These are phyloP conservation scores for Zosterops lateralis DNA, from an alignment of 2,113 vertebrate species.

Conservation along the genomic window DNA sequence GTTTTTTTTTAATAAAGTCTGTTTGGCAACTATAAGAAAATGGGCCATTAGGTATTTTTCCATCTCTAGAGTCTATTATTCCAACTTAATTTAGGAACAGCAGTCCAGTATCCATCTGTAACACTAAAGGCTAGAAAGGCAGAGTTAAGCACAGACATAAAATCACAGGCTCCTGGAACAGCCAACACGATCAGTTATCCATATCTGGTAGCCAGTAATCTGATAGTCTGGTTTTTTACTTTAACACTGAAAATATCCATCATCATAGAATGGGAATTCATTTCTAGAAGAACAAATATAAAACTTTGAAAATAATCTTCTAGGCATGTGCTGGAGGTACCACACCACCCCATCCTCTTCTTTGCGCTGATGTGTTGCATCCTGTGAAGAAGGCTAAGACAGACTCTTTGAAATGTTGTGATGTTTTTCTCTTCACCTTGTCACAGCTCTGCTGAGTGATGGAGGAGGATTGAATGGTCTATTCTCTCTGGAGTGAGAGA, in stretches of 20 bases:
- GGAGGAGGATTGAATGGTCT: slow-evolving; percentile 57
- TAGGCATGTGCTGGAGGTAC: slow-evolving; percentile 38
- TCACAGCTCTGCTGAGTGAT: slow-evolving; percentile 71
- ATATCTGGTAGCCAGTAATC: slow-evolving; percentile 49
- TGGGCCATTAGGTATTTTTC: slow-evolving; percentile 8
- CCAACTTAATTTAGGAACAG: not conserved
- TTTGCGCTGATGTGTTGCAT: slow-evolving; percentile 57
- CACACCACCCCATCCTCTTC: slow-evolving; percentile 34
- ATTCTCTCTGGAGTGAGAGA: slow-evolving; percentile 65
- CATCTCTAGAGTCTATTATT: not conserved
- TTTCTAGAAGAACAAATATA: slow-evolving; percentile 59
- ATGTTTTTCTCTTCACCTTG: slow-evolving; percentile 70
- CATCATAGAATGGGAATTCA: slow-evolving; percentile 58
- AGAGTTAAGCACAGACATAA: not conserved
- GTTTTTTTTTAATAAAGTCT: not conserved
- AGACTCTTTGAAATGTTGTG: slow-evolving; percentile 54
- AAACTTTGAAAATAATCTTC: slow-evolving; percentile 72
- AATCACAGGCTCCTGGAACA: not conserved
- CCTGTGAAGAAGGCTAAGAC: slow-evolving; percentile 68
- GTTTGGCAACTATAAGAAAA: not conserved
- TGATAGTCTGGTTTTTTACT: slow-evolving; percentile 54
- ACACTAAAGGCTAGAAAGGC: not conserved
- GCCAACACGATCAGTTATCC: not conserved
- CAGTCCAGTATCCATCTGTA: not conserved
- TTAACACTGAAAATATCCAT: slow-evolving; percentile 60